These are phyloP conservation scores for Parapristionchus giblindavisi DNA, from an alignment of 2,888 invertebrate genomes.

Conservation along the genomic window DNA sequence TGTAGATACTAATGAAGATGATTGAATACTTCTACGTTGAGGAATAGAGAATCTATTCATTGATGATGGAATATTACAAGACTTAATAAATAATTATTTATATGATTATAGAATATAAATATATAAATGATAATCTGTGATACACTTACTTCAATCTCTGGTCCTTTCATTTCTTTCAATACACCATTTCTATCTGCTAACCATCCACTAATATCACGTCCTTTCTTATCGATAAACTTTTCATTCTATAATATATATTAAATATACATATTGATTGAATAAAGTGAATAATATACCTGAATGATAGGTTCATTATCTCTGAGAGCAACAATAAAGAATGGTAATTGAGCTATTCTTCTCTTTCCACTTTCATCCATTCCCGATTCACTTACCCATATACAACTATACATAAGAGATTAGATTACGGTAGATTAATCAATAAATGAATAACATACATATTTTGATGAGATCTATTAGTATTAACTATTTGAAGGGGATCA, in stretches of 20 bases:
- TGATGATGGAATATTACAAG: too few relatives aligned
- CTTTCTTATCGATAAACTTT: constrained; percentile 12
- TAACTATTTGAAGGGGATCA: background rate
- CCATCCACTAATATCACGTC: constrained; percentile 23
- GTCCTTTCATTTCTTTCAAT: background rate
- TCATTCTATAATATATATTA: background rate
- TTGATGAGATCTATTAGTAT: too few relatives aligned
- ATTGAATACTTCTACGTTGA: too few relatives aligned
- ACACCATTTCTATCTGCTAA: background rate
- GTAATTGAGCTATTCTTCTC: constrained; percentile 24
- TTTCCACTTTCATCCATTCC: constrained; percentile 1
- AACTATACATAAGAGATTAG: too few relatives aligned
- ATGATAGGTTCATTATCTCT: too few relatives aligned
- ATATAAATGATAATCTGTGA: too few relatives aligned
- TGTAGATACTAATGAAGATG: too few relatives aligned
- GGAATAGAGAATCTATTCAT: too few relatives aligned
- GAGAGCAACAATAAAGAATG: constrained; percentile 22
- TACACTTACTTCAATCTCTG: background rate
- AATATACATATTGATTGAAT: background rate
- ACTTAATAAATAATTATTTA: too few relatives aligned
- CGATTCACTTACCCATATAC: constrained; percentile 16
- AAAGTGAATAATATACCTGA: background rate
- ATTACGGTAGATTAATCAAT: too few relatives aligned
- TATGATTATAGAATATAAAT: too few relatives aligned
- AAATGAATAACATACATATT: too few relatives aligned